Evolutionary conservation across 92 coral and sea anemone species (phyloP), one percentile per base, ranked within the genome.

Genomic region (Chrysogorgia sp.): DNA sequence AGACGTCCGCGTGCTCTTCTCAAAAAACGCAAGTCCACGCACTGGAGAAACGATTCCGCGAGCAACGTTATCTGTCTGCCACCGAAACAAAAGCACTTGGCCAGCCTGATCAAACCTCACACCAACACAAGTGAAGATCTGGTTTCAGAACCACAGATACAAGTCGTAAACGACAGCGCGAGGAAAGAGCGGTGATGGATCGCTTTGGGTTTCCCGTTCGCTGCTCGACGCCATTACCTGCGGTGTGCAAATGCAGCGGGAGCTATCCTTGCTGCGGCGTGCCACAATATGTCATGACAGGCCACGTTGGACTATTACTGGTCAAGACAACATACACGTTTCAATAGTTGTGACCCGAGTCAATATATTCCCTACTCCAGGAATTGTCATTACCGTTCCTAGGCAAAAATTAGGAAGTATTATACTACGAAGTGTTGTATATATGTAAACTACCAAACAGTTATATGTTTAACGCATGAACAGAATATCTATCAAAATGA

Each of bases 111-210:
- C 53, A 84, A n/a, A 86, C 76, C 91, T 93, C 10, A 91, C 98
- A 6, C 98, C 98, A 34, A 93, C 98, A 12, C 98, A 93, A 79
- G 96, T 93, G 28, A 93, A 93, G 77, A 93, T 93, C n/a, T 93
- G 98, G 98, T 93, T 91, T 81, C 98, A 93, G 63, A 93, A 93
- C 64, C 98, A 93, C 66, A 91, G 98, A 48, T 93, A 93, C 78
- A 93, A 93, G 82, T 90, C n/a, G 63, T 89, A 93, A 93, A 74
- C 35, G 76, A 30, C 76, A 69, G 34, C 76, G 61, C 1, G 61
- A 37, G 24, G 76, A 48, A 49, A 69, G 40, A 14, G 60, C 40
- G 0, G 71, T 50, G 3, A 2, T 69, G 76, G 8, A 48, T 48
- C 20, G 48, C 17, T 21, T 69, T 1, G 59, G 25, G 34, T 69